These are phyloP conservation scores for Heliconius cydno DNA, from an alignment of 2,888 invertebrate genomes.

Conservation along the genomic window DNA sequence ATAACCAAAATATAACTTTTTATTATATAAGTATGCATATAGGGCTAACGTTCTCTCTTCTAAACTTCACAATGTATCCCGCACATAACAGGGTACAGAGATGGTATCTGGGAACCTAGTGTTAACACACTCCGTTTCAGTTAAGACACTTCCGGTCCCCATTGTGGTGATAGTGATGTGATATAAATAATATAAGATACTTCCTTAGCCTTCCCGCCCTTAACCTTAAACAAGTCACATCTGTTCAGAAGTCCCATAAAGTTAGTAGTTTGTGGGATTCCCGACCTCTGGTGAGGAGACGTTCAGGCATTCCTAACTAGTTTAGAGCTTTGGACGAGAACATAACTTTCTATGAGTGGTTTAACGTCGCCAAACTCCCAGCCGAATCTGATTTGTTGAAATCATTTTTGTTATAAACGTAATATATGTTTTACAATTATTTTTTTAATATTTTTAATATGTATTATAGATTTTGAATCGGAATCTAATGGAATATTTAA, in stretches of 20 bases:
- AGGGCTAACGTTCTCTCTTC: too few relatives aligned
- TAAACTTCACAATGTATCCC: too few relatives aligned
- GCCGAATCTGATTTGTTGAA: conserved; percentile 12
- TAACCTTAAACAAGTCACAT: conserved; percentile 39
- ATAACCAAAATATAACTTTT: too few relatives aligned
- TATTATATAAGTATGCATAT: too few relatives aligned
- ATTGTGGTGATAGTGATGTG: neutral
- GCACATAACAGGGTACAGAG: too few relatives aligned
- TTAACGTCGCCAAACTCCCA: neutral
- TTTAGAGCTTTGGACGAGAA: conserved; percentile 34
- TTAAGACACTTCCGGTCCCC: neutral
- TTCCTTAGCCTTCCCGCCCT: conserved; percentile 9
- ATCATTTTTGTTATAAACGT: neutral
- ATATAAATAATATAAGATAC: neutral
- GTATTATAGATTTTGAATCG: neutral
- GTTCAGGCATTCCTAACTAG: conserved; percentile 37
- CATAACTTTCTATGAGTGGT: conserved; percentile 21
- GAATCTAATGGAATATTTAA: too few relatives aligned
- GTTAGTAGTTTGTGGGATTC: conserved; percentile 40
- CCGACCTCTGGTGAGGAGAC: conserved; percentile 38
- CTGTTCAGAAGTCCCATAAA: conserved; percentile 37
- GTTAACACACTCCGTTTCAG: neutral
- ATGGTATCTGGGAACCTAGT: too few relatives aligned
- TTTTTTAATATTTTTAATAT: too few relatives aligned
- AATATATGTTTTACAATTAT: too few relatives aligned